Evolutionary conservation across 2,797 vertebrate species (phyloP).

Genomic region (Pseudomugil tenellus): DNA sequence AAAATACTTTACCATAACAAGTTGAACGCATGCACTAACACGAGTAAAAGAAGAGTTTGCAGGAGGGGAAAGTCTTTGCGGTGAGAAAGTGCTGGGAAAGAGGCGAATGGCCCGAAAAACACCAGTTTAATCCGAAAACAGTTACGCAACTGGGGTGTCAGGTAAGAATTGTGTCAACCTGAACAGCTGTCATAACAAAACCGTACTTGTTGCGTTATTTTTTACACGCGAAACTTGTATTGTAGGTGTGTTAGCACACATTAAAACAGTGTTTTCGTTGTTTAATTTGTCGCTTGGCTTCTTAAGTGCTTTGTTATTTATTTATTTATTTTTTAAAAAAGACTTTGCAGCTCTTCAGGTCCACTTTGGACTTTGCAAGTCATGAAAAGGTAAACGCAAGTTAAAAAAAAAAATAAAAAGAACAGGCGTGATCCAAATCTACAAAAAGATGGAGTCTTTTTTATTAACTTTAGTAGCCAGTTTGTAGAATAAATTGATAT

Average conservation of each 20-base stretch:
- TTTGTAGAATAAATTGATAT: background rate
- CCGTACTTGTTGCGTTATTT: background rate
- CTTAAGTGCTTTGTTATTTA: background rate
- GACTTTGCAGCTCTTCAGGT: background rate
- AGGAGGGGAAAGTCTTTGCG: background rate
- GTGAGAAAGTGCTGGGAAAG: background rate
- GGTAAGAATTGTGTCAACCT: constrained; percentile 42
- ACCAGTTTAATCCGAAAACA: background rate
- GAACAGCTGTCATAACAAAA: background rate
- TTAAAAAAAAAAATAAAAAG: no score
- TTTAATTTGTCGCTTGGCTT: background rate
- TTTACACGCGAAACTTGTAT: background rate
- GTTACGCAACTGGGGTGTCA: constrained; percentile 27
- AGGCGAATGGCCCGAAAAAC: constrained; percentile 45
- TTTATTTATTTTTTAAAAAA: background rate
- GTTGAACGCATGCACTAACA: constrained; percentile 41
- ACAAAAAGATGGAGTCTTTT: no score
- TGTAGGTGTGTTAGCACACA: background rate
- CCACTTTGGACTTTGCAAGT: background rate
- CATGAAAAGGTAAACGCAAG: background rate
- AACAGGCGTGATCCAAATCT: no score
- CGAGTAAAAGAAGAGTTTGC: constrained; percentile 14
- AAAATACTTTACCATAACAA: constrained; percentile 62
- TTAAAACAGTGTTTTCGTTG: background rate
- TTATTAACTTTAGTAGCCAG: background rate